Conservation (phyloP, 2,888 invertebrate genomes). For the Corbicula japonica region DNA sequence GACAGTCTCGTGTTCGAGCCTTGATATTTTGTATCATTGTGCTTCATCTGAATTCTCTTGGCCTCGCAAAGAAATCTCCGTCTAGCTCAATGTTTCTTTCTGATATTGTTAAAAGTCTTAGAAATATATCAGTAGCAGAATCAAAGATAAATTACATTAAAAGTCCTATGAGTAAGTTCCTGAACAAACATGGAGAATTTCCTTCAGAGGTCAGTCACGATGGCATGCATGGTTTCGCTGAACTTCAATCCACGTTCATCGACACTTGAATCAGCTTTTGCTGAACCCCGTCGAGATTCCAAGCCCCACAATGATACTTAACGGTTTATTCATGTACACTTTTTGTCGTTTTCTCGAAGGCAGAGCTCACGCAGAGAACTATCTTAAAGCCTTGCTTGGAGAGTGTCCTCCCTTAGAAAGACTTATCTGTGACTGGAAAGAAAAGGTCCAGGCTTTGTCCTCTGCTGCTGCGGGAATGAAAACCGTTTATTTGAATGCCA, state of each 20-base stretch:
- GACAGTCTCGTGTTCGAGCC: conserved; percentile 52
- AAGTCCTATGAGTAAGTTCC: background rate
- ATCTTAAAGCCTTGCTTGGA: background rate
- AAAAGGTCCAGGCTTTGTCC: too few species aligned
- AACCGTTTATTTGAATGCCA: too few species aligned
- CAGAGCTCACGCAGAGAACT: background rate
- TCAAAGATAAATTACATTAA: background rate
- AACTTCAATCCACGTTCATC: conserved; percentile 82
- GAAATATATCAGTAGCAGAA: background rate
- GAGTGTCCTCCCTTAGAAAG: background rate
- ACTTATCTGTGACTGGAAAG: background rate
- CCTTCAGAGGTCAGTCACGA: conserved; percentile 3
- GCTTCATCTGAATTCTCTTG: conserved; percentile 7
- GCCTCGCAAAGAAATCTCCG: background rate
- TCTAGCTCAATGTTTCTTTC: background rate
- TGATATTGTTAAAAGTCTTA: background rate
- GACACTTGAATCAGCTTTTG: conserved; percentile 82
- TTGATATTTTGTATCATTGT: conserved; percentile 41
- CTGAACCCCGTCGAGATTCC: conserved; percentile 65
- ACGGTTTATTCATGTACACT: conserved; percentile 72
- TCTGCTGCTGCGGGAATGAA: too few species aligned
- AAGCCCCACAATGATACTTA: conserved; percentile 70
- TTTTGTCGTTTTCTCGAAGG: background rate
- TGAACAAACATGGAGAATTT: background rate
- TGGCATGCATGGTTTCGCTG: conserved; percentile 81